Percentiles rank a stretch among this genome's conserved stretches.
Evolutionary conservation across 2,113 vertebrate genomes (phyloP).

Genomic region (Psephotus haematonotus): DNA sequence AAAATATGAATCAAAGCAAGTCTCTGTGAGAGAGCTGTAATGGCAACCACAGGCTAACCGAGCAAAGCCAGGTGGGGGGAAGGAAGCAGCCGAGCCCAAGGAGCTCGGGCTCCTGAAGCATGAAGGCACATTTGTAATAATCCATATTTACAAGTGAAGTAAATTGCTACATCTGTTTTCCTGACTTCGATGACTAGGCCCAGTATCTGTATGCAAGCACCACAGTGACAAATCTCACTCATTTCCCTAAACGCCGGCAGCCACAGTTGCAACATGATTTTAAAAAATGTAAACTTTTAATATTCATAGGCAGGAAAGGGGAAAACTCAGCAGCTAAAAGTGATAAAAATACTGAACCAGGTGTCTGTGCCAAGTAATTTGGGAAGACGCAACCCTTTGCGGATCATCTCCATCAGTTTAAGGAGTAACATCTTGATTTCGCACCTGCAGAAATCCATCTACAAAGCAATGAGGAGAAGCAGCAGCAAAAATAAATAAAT

Average conservation of each 20-base stretch:
- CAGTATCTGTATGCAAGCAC: background rate
- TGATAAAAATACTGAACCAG: background rate
- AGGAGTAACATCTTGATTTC: conserved; percentile 2
- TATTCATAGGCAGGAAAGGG: background rate
- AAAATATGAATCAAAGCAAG: background rate
- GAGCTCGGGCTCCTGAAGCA: background rate
- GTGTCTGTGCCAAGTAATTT: background rate
- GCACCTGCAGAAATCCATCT: conserved; percentile 12
- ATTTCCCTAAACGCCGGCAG: background rate
- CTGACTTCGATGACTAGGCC: background rate
- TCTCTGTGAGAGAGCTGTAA: too few relatives aligned
- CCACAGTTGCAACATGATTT: background rate
- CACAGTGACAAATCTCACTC: background rate
- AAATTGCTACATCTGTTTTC: background rate
- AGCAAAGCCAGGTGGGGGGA: background rate
- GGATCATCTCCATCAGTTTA: background rate
- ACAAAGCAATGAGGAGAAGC: background rate
- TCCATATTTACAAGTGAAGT: background rate
- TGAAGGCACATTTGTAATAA: background rate
- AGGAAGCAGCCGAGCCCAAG: background rate
- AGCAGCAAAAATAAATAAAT: background rate
- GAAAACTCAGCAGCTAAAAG: background rate
- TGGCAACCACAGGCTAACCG: background rate
- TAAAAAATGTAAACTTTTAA: background rate
- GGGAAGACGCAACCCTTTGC: background rate